These are phyloP conservation scores for Rhynchotus rufescens DNA, from an alignment of 2,797 vertebrate genomes.

Conservation along the genomic window DNA sequence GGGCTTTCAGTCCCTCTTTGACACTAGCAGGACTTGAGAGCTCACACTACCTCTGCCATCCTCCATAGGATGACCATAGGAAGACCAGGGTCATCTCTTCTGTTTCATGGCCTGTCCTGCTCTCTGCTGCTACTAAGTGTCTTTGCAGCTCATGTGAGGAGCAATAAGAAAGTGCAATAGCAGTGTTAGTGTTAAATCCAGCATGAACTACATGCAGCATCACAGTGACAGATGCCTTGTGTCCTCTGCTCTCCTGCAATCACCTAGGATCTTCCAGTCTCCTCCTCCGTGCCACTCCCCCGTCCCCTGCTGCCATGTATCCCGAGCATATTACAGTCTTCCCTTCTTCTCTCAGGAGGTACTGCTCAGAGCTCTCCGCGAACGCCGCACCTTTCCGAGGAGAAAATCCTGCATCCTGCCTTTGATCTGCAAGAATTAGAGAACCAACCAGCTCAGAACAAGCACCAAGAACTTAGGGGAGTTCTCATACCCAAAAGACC, in stretches of 20 bases:
- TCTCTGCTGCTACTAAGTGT: not conserved
- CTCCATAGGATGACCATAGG: not conserved
- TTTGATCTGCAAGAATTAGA: slow-evolving; percentile 13
- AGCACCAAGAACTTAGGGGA: not conserved
- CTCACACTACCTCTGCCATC: not conserved
- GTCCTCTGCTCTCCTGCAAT: slow-evolving; percentile 50
- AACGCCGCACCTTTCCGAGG: slow-evolving; percentile 18
- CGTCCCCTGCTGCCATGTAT: slow-evolving; percentile 33
- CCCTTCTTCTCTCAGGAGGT: slow-evolving; percentile 48
- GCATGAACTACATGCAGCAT: not conserved
- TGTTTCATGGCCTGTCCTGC: not conserved
- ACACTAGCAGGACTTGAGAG: not conserved
- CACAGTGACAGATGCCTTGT: slow-evolving; percentile 21
- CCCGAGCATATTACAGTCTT: slow-evolving; percentile 48
- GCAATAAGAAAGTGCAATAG: not conserved
- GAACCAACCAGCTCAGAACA: not conserved
- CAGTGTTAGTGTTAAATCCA: not conserved
- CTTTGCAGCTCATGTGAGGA: not conserved
- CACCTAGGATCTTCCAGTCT: slow-evolving; percentile 41
- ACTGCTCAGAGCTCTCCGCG: slow-evolving; percentile 44
- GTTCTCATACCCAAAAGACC: not conserved
- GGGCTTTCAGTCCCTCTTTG: not conserved
- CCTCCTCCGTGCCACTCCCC: slow-evolving; percentile 71
- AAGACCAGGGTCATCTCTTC: not conserved
- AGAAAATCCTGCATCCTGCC: slow-evolving; percentile 16